phyloP scores from a whole-genome alignment of 2,888 invertebrate species.

The Brachypalpus laphriformis region DNA sequence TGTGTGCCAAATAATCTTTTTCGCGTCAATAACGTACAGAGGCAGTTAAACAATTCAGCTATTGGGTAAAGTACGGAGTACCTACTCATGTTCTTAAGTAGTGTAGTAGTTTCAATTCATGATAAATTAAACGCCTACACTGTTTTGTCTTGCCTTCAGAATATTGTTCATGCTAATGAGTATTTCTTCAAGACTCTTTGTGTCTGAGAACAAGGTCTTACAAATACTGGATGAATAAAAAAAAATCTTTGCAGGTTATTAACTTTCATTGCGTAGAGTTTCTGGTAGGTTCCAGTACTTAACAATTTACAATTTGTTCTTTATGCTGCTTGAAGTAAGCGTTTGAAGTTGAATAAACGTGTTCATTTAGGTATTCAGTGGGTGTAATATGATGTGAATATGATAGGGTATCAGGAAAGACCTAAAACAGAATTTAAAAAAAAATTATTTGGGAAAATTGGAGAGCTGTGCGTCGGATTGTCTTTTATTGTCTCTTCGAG shows the following conservation, averaged over 20 bases:
- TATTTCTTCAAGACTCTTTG: constrained; percentile 7
- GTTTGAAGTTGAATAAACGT: neutral
- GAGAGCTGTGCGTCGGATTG: too few species aligned
- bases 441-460: too few species aligned
- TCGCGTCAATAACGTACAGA: neutral
- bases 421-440: neutral
- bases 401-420: neutral
- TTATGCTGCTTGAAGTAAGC: too few species aligned
- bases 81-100: neutral
- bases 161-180: constrained; percentile 14
- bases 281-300: neutral
- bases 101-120: constrained; percentile 8
- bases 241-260: constrained; percentile 11
- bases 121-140: constrained; percentile 26
- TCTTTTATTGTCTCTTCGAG: too few species aligned
- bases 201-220: neutral
- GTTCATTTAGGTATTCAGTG: neutral
- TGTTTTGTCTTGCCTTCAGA: neutral
- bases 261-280: neutral
- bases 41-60: too few species aligned
- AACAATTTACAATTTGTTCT: neutral
- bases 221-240: neutral
- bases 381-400: neutral
- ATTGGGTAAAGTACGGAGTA: neutral
- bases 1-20: neutral